These are phyloP conservation scores for Drosophila nigritarsus DNA, from an alignment of 2,888 invertebrate genomes.

Conservation along the genomic window DNA sequence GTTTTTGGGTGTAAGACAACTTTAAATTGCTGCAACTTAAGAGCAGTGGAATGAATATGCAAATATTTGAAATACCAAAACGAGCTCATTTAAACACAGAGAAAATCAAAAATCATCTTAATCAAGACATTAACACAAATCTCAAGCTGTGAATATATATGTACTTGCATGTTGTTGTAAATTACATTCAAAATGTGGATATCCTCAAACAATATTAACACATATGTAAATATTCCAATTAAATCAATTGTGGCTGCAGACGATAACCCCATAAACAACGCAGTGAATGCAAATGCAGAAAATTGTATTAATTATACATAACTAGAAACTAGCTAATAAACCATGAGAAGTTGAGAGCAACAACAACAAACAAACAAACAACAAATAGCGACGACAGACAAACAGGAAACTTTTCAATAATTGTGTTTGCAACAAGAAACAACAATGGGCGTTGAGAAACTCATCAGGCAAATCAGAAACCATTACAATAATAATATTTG, in stretches of 20 bases:
- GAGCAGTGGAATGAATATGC: not conserved
- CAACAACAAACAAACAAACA: conserved; percentile 19
- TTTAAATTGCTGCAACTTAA: conserved; percentile 18
- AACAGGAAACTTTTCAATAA: conserved; percentile 40
- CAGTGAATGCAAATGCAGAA: conserved; percentile 1
- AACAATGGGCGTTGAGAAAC: conserved; percentile 17
- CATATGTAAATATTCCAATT: conserved; percentile 9
- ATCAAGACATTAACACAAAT: not conserved
- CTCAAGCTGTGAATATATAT: not conserved
- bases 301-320: conserved; percentile 33
- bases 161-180: not conserved
- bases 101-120: not conserved
- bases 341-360: conserved; percentile 16
- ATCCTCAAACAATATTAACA: conserved; percentile 1
- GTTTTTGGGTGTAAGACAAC: not conserved
- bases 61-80: not conserved
- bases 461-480: conserved; percentile 33
- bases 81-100: not conserved
- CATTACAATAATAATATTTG: conserved; percentile 45
- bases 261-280: not conserved
- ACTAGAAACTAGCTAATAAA: conserved; percentile 33
- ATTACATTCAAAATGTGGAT: not conserved
- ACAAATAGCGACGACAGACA: conserved; percentile 17
- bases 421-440: conserved; percentile 30
- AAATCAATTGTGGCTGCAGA: not conserved